Evolutionary conservation across 2,888 invertebrate species (phyloP), one percentile per base, ranked within the genome.

Genomic region (Euphydryas editha): DNA sequence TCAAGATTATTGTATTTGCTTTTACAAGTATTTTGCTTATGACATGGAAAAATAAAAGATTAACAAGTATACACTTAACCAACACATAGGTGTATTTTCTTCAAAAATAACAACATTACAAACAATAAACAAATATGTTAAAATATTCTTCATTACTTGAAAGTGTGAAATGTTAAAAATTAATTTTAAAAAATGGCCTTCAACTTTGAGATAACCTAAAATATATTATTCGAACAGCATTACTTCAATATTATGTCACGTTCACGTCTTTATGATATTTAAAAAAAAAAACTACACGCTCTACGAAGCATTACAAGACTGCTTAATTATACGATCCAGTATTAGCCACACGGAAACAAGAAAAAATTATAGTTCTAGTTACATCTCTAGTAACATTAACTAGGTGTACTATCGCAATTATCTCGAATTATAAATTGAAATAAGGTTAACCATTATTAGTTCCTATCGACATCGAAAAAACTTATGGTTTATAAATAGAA

Each of bases 401-500:
- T 15, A 7, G 1, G 7, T 1, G 1, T 20, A 20, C 20, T 2
- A 13, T 13, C 10, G 0, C 17, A 24, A n/a, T 20, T 20, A 51
- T 21, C 15, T 47, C 11, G 24, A 51, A n/a, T 13, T 24, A 21
- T 20, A 20, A 2, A 47, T 47, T 21, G 5, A 49, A 15, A 15
- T 44, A 44, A 51, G 13, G 21, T 13, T 21, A 10, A 2, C 17
- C 36, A 6, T 36, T 17, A 1, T n/a, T n/a, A 46, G 30, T 13
- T 15, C 36, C 17, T 15, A 36, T 10, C 30, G 30, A 17, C 36
- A 21, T 8, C n/a, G 54, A 36, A 17, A 30, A 36, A 54, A 36
- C 18, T 17, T 30, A 17, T 2, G 18, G n/a, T 17, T 54, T 54
- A 36, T 54, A 77, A 76, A 59, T 62, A 62, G 49, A 47, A 54